Evolutionary conservation across 2,113 vertebrate species (phyloP).

Genomic region (Oenanthe melanoleuca): DNA sequence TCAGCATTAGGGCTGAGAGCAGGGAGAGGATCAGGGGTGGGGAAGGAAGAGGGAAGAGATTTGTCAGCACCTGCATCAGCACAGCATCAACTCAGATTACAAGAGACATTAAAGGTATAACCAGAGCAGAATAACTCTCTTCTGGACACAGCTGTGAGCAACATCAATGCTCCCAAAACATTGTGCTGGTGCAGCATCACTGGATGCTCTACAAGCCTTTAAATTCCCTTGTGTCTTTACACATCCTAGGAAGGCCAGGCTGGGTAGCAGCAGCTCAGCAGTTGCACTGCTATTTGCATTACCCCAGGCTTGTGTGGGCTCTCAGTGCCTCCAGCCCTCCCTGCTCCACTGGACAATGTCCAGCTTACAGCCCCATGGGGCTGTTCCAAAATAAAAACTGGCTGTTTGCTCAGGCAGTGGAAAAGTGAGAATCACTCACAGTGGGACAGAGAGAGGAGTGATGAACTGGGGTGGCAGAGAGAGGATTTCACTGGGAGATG

Average conservation of each 20-base stretch:
- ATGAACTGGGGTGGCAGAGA: not conserved
- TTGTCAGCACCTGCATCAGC: not conserved
- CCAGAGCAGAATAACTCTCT: not conserved
- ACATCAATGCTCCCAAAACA: not conserved
- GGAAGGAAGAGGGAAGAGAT: not conserved
- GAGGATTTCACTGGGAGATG: not conserved
- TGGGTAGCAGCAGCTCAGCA: not conserved
- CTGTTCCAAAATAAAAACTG: not conserved
- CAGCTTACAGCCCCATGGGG: not conserved
- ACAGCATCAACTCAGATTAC: not conserved
- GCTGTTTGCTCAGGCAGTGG: not conserved
- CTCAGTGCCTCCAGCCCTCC: not conserved
- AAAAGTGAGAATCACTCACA: not conserved
- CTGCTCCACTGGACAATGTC: accelerated
- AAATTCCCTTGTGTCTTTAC: not conserved
- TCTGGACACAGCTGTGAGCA: not conserved
- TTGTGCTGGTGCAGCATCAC: not conserved
- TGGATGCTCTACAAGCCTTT: not conserved
- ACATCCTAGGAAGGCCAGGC: not conserved
- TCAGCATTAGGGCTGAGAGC: not conserved
- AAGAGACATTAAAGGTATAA: not conserved
- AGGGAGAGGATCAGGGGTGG: not conserved
- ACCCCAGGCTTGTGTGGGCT: not conserved
- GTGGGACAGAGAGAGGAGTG: not conserved
- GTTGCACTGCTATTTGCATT: not conserved